Evolutionary conservation across 2,113 vertebrate genomes (phyloP).

Genomic region (Pteronura brasiliensis): DNA sequence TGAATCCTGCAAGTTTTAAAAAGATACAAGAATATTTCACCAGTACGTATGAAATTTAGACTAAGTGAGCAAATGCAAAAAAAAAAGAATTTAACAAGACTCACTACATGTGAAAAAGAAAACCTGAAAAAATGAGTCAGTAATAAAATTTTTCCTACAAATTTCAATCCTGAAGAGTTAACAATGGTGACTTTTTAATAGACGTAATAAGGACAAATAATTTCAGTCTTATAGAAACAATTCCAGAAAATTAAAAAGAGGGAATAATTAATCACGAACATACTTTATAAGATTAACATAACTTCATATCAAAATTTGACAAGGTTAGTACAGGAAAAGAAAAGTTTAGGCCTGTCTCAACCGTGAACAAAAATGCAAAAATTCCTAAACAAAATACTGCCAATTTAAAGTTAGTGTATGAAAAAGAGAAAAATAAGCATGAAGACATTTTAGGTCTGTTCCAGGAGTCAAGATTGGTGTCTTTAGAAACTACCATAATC

Average conservation of each 20-base stretch:
- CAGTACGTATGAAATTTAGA: conserved; percentile 30
- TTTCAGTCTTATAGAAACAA: conserved; percentile 24
- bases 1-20: neutral
- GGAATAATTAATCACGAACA: neutral
- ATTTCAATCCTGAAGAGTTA: conserved; percentile 30
- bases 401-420: neutral
- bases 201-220: neutral
- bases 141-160: conserved; percentile 7
- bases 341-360: neutral
- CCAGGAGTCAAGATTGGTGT: neutral
- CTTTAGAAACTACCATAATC: neutral
- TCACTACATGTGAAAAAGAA: conserved; percentile 27
- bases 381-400: neutral
- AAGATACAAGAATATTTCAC: neutral
- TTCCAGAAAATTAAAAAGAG: neutral
- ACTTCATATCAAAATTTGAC: conserved; percentile 4
- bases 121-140: neutral
- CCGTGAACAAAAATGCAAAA: neutral
- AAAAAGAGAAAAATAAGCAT: neutral
- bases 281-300: neutral
- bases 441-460: neutral
- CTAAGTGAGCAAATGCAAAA: conserved; percentile 34
- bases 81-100: conserved; percentile 10
- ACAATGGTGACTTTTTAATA: neutral
- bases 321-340: neutral